These are phyloP conservation scores for Pithys albifrons DNA, from an alignment of 2,113 vertebrate genomes.

Conservation along the genomic window DNA sequence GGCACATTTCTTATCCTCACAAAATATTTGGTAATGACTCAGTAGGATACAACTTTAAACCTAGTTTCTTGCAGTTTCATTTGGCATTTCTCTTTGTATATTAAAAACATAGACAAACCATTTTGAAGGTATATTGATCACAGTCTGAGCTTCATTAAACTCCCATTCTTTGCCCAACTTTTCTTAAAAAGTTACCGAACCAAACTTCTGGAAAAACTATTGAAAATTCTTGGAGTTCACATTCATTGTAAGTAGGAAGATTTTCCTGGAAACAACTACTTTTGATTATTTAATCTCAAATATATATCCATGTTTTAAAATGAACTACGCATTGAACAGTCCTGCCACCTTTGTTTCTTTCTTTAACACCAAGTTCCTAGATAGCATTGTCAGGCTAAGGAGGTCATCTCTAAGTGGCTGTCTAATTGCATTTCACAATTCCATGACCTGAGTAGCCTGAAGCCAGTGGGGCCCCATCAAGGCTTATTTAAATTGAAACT, in stretches of 20 bases:
- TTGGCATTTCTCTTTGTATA: not conserved
- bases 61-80: not conserved
- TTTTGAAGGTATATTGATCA: not conserved
- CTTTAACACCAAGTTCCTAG: not conserved
- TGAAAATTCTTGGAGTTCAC: not conserved
- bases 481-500: not conserved
- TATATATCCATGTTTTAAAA: not conserved
- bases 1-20: not conserved
- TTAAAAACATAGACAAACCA: not conserved
- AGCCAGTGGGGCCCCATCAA: not conserved
- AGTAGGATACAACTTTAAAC: not conserved
- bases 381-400: not conserved
- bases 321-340: not conserved
- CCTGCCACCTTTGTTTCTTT: not conserved
- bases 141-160: not conserved
- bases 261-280: not conserved
- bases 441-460: not conserved
- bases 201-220: not conserved
- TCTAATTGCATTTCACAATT: constrained; percentile 48
- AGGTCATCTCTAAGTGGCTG: constrained; percentile 5
- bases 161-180: not conserved
- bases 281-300: not conserved
- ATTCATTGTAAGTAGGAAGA: not conserved
- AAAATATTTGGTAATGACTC: not conserved
- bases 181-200: not conserved